These are phyloP conservation scores for Lasioglossum calceatum DNA, from an alignment of 2,888 invertebrate genomes.

Conservation along the genomic window DNA sequence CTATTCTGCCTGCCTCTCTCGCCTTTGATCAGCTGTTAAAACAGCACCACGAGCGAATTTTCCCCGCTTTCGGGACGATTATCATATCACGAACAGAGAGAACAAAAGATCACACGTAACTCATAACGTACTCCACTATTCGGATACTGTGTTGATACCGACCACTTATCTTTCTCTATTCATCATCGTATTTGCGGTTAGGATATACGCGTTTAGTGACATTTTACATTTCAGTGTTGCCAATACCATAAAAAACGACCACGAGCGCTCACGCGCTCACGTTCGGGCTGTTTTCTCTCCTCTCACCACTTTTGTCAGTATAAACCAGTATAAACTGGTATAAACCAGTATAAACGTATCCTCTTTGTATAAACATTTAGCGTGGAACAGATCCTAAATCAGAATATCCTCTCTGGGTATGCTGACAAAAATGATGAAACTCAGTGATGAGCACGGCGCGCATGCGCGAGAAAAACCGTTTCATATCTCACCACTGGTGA, in stretches of 20 bases:
- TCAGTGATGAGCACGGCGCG: no score
- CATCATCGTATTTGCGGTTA: conserved; percentile 33
- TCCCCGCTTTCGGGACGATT: conserved; percentile 7
- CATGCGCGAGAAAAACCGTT: no score
- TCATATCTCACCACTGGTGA: no score
- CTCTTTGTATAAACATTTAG: no score
- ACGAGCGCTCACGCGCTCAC: not conserved
- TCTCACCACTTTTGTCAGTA: no score
- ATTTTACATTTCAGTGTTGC: not conserved
- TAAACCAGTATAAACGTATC: no score
- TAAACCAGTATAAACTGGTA: no score
- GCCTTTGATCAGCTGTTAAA: conserved; percentile 58
- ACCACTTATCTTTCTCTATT: conserved; percentile 40
- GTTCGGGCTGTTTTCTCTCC: no score
- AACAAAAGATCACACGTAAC: conserved; percentile 18
- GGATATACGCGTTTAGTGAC: not conserved
- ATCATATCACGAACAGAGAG: conserved; percentile 52
- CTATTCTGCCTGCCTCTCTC: conserved; percentile 9
- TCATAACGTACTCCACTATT: conserved; percentile 22
- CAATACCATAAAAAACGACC: not conserved
- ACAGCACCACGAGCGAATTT: conserved; percentile 49
- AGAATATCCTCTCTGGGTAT: no score
- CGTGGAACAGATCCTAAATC: no score
- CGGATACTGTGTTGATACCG: conserved; percentile 3
- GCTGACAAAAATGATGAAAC: no score